These are phyloP conservation scores for Drosophila baimaii DNA, from an alignment of 1,140 invertebrate genomes.

Conservation along the genomic window DNA sequence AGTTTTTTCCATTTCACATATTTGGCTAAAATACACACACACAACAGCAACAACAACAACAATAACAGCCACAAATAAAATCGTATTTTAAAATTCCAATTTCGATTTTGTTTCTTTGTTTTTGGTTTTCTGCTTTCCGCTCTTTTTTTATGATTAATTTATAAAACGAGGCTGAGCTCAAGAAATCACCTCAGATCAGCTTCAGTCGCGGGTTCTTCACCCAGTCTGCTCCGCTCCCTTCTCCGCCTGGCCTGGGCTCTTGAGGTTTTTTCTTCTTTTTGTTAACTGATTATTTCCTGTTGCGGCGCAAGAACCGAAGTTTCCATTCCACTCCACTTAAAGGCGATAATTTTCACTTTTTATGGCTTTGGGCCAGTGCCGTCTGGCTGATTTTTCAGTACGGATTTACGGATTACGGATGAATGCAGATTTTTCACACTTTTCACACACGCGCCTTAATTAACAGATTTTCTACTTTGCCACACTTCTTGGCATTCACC, in stretches of 20 bases:
- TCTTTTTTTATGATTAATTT: conserved; percentile 69
- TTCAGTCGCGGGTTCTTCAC: conserved; percentile 29
- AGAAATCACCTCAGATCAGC: conserved; percentile 69
- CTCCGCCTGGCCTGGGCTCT: not conserved
- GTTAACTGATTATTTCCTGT: conserved; percentile 58
- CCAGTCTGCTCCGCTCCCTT: conserved; percentile 20
- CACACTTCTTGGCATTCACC: conserved; percentile 56
- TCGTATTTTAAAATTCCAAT: conserved; percentile 70
- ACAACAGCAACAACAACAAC: conserved; percentile 16
- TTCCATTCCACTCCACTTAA: conserved; percentile 59
- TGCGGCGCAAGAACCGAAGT: conserved; percentile 34
- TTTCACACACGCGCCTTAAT: conserved; percentile 73
- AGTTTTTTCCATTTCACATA: conserved; percentile 82
- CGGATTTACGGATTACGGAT: conserved; percentile 10
- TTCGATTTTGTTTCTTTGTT: conserved; percentile 69
- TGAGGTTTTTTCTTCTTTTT: not conserved
- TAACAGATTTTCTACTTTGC: conserved; percentile 58
- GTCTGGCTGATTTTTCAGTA: conserved; percentile 36
- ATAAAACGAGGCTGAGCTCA: conserved; percentile 54
- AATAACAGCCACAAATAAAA: conserved; percentile 43
- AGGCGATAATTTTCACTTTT: conserved; percentile 74
- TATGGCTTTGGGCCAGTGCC: conserved; percentile 36
- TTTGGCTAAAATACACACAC: conserved; percentile 69
- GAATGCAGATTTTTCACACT: conserved; percentile 71
- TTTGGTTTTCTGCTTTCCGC: conserved; percentile 25